These are phyloP conservation scores for Amazona finschi DNA, from an alignment of 2,797 vertebrate genomes.

Conservation along the genomic window DNA sequence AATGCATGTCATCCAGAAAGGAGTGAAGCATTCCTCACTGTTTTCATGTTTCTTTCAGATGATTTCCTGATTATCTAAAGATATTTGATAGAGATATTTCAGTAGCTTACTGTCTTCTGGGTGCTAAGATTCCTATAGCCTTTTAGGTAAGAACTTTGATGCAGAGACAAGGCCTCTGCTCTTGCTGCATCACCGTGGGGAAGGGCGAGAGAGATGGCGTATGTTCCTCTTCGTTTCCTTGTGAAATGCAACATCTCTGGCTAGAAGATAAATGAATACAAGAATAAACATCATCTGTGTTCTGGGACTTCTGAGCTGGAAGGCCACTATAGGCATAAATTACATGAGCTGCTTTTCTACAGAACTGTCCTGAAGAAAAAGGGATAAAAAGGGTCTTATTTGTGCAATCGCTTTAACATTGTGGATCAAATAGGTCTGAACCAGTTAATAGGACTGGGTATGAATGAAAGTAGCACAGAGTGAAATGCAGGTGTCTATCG, in stretches of 20 bases:
- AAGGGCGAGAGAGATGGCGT: background rate
- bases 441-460: accelerated
- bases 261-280: background rate
- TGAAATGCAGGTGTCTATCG: background rate
- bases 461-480: background rate
- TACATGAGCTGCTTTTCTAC: background rate
- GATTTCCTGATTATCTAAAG: background rate
- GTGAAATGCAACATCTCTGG: background rate
- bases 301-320: background rate
- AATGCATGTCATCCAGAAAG: background rate
- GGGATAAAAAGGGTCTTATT: background rate
- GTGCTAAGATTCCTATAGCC: background rate
- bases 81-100: background rate
- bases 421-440: background rate
- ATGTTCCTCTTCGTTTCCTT: background rate
- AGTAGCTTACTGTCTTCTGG: background rate
- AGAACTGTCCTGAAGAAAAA: background rate
- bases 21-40: background rate
- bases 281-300: background rate
- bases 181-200: background rate
- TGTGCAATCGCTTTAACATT: background rate
- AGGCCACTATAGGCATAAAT: background rate
- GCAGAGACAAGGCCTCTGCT: background rate
- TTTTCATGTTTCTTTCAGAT: background rate
- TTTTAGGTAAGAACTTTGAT: background rate